Base-by-base conservation (phyloP, 2,113 vertebrate species). In the Atherinomorus stipes region DNA sequence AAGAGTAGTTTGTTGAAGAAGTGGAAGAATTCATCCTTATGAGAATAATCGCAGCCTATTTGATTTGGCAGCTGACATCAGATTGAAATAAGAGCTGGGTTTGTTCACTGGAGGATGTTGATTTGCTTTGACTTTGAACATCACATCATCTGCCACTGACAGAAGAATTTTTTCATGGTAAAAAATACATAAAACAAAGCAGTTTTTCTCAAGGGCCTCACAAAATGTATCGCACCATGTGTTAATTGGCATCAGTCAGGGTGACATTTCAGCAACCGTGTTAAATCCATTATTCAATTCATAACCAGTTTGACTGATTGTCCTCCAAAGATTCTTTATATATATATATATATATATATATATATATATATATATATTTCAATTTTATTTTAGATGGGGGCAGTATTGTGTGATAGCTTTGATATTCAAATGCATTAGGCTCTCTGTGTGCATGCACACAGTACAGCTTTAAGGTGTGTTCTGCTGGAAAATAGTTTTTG, bases 171-270 rank as follows among this genome's bases (percentile, higher is more conserved):
- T 57, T 71, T 76, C 26, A 52, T 66, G 22, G 34, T 81, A 72
- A 56, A 67, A 83, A 85, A 76, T 79, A 22, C 47, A 64, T 76
- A 37, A 83, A 74, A 62, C 50, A 21, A 45, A 64, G 11, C 23
- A 7, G 9, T 44, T 74, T 50, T 37, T 64, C 67, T 63, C n/a
- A 18, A 65, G 72, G 9, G 59, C 69, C 44, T 37, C 40, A 23
- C 19, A 59, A 54, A 59, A 58, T 66, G 12, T 54, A 57, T 70
- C 31, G 50, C 11, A 40, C 16, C 38, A 25, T 72, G 53, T 78
- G 68, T 78, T 88, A 88, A 86, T 76, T 86, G 57, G 71, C 73
- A 53, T 70, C 59, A 42, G 61, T 64, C 61, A 45, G 71, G 38
- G 38, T 75, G 52, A 78, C 70, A 40, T 66, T 49, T 28, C 44